Conservation (phyloP, 2,797 vertebrate species). For the Thripadectes ignobilis region DNA sequence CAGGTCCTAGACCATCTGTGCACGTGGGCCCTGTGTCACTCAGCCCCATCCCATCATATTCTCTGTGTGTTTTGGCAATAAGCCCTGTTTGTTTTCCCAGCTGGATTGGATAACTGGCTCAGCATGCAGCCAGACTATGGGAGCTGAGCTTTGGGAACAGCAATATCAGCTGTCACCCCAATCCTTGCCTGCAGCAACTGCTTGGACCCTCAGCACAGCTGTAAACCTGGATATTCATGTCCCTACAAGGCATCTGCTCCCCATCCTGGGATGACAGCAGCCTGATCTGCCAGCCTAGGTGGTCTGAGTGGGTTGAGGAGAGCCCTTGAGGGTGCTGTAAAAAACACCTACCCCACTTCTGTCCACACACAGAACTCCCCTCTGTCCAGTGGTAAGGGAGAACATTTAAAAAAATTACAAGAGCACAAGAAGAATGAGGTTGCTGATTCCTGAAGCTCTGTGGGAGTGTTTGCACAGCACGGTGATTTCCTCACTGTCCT, state of each 20-base stretch:
- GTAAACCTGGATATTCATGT: background rate
- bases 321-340: background rate
- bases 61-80: background rate
- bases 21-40: background rate
- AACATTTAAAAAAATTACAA: background rate
- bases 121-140: background rate
- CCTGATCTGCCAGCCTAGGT: background rate
- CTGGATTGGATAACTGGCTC: background rate
- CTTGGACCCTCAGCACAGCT: background rate
- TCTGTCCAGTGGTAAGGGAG: accelerated
- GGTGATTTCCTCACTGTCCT: background rate
- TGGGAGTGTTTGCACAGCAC: background rate
- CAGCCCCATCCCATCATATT: background rate
- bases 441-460: background rate
- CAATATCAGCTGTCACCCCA: background rate
- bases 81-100: background rate
- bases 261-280: background rate
- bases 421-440: background rate
- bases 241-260: background rate
- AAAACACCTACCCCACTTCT: background rate
- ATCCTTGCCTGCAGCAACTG: background rate
- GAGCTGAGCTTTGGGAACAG: background rate
- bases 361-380: background rate
- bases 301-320: background rate
- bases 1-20: background rate